These are phyloP conservation scores for Dufourea novaeangliae DNA, from an alignment of 1,140 invertebrate genomes.

Conservation along the genomic window DNA sequence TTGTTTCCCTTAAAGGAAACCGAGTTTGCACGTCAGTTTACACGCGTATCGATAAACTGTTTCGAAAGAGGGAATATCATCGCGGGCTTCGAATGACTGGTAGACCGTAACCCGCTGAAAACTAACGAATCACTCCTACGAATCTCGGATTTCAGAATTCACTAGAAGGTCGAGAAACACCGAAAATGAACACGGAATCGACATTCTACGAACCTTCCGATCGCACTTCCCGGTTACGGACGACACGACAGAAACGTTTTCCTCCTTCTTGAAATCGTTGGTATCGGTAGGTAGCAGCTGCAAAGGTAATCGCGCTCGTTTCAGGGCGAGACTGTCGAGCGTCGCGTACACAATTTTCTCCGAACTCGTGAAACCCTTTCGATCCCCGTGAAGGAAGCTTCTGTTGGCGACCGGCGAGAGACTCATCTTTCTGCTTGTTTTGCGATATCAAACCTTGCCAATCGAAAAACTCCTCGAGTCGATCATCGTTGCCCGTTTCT, in stretches of 20 bases:
- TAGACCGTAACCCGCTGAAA: no score
- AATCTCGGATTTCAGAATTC: no score
- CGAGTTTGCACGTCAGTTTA: no score
- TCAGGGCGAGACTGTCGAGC: slow-evolving; percentile 77
- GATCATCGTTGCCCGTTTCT: neutral
- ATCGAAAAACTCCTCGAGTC: neutral
- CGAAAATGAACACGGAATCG: no score
- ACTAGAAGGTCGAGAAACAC: no score
- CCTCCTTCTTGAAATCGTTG: slow-evolving; percentile 54
- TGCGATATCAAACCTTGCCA: no score
- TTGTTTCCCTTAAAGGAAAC: no score
- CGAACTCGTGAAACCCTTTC: slow-evolving; percentile 32
- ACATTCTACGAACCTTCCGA: slow-evolving; percentile 38
- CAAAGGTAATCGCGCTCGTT: slow-evolving; percentile 71
- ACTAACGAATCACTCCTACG: no score
- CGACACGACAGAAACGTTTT: neutral
- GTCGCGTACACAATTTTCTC: slow-evolving; percentile 73
- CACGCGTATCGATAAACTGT: no score
- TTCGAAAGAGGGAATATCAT: no score
- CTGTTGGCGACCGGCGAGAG: slow-evolving; percentile 67
- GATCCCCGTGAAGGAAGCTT: slow-evolving; percentile 73
- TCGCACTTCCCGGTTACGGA: neutral
- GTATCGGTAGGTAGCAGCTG: slow-evolving; percentile 70
- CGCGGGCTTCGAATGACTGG: no score
- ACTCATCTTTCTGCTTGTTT: slow-evolving; percentile 68